Evolutionary conservation across 30 jellyfish, hydroid and myxozoan genomes (phyloP).

Genomic region (Pseudorhiza aurosa): DNA sequence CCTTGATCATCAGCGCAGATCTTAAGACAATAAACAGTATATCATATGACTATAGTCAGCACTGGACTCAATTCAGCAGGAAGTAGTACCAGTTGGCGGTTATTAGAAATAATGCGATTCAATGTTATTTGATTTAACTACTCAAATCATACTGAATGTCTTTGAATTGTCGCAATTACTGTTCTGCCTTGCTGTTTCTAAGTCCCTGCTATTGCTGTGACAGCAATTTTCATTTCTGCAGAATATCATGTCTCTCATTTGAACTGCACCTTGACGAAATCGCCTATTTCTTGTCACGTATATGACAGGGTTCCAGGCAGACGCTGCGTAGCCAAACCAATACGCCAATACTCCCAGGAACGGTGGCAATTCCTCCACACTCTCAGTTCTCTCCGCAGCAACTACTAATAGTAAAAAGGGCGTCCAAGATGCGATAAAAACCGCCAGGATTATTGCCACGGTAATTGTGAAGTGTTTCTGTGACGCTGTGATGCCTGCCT

Average conservation of each 20-base stretch:
- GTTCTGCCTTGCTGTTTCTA: too few species aligned
- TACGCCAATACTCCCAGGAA: conserved; percentile 72
- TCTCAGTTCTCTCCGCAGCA: conserved; percentile 20
- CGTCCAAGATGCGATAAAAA: conserved; percentile 63
- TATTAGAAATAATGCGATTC: neutral
- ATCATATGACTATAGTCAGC: too few species aligned
- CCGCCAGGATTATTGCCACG: conserved; percentile 19
- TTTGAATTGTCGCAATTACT: too few species aligned
- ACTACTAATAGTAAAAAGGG: conserved; percentile 50
- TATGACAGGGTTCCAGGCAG: conserved; percentile 66
- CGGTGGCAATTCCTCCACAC: conserved; percentile 38
- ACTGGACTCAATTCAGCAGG: too few species aligned
- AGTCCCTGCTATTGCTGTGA: neutral
- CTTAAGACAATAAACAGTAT: too few species aligned
- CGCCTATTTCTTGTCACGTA: conserved; percentile 36
- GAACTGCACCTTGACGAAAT: conserved; percentile 43
- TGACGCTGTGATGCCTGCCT: conserved; percentile 25
- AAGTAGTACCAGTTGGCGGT: too few species aligned
- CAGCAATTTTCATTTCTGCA: neutral
- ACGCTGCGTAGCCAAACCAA: conserved; percentile 73
- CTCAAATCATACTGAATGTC: neutral
- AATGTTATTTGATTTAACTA: neutral
- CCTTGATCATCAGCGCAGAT: too few species aligned
- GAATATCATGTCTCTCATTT: neutral
- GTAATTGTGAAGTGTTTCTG: conserved; percentile 62